A percentile compares a stretch with the other conserved stretches of the same genome.
Evolutionary conservation across 2,113 vertebrate species (phyloP).

Genomic region (Indri indri): DNA sequence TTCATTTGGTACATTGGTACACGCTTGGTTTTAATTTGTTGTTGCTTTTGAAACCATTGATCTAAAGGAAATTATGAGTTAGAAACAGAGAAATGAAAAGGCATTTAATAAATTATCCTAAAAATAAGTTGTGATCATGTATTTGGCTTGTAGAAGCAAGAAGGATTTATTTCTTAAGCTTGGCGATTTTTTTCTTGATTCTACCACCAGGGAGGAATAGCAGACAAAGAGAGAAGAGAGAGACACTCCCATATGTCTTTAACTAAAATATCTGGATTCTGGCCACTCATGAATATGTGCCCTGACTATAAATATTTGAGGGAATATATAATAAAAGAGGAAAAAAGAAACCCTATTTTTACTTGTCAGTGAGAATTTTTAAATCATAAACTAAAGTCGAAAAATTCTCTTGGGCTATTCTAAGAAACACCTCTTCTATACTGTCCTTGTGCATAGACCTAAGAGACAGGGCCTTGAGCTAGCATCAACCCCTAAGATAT

Average conservation of each 20-base stretch:
- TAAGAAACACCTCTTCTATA: background rate
- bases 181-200: background rate
- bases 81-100: background rate
- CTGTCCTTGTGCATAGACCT: background rate
- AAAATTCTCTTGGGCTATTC: background rate
- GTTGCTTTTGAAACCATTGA: conserved; percentile 16
- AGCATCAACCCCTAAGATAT: background rate
- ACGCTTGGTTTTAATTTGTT: conserved; percentile 11
- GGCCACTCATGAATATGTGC: background rate
- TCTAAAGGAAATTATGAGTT: conserved; percentile 16
- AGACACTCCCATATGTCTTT: background rate
- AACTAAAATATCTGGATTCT: conserved; percentile 5
- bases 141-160: background rate
- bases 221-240: background rate
- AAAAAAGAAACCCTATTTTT: background rate
- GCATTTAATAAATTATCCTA: background rate
- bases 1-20: no score
- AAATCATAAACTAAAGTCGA: conserved; percentile 4
- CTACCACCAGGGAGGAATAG: background rate
- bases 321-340: background rate
- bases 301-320: background rate
- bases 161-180: background rate
- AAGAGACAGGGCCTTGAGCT: background rate
- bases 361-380: background rate
- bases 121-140: background rate